Conservation (phyloP, 2,888 invertebrate species). For the Pandemis cinnamomeana region DNA sequence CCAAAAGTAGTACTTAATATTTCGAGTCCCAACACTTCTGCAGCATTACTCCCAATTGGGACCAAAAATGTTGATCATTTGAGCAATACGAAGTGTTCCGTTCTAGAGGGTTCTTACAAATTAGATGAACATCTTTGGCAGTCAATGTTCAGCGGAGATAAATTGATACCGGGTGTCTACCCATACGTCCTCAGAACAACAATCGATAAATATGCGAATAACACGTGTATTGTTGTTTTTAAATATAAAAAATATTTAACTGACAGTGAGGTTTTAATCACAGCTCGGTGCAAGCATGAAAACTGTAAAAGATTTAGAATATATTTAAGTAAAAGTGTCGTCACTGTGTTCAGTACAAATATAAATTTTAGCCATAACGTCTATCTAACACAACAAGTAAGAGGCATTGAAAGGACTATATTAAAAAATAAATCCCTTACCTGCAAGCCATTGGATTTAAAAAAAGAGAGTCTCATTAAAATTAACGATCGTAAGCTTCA, state of each 20-base stretch:
- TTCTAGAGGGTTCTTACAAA: neutral
- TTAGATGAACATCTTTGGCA: neutral
- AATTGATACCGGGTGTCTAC: neutral
- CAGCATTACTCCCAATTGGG: neutral
- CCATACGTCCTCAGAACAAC: neutral
- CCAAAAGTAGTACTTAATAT: neutral
- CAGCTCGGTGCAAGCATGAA: neutral
- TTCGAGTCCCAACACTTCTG: neutral
- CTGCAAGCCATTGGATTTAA: neutral
- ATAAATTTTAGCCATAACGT: neutral
- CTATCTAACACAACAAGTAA: neutral
- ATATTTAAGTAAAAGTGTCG: neutral
- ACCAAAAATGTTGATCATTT: neutral
- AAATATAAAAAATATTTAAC: neutral
- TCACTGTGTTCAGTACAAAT: neutral
- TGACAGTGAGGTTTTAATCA: neutral
- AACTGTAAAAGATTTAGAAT: neutral
- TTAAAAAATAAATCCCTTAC: neutral
- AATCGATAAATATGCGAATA: neutral
- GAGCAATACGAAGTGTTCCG: neutral
- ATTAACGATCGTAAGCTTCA: neutral
- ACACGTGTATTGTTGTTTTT: neutral
- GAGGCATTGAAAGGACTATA: neutral
- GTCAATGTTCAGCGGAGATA: neutral
- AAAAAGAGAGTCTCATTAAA: neutral